Evolutionary conservation across 2,113 vertebrate species (phyloP).

Genomic region (Gymnogyps californianus): DNA sequence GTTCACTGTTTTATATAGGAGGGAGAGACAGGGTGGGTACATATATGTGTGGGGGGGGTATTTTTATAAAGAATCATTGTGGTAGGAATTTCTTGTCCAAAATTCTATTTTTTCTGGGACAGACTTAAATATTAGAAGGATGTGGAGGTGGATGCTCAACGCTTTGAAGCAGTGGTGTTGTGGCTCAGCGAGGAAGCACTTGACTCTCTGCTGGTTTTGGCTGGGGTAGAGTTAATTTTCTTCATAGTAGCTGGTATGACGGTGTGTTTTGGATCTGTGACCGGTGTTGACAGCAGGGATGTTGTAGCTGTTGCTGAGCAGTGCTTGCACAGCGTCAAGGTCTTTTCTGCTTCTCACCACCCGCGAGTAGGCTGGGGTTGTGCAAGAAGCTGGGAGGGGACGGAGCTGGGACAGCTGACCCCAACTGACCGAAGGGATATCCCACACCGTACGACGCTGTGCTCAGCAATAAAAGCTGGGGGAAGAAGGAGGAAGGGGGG

Average conservation of each 20-base stretch:
- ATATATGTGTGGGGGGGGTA: accelerated
- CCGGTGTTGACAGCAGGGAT: not conserved
- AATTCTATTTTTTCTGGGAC: not conserved
- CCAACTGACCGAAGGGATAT: not conserved
- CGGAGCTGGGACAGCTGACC: not conserved
- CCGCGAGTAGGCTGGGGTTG: too few species aligned
- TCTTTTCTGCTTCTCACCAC: not conserved
- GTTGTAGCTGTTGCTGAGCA: not conserved
- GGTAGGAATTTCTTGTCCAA: not conserved
- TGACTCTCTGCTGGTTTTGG: not conserved
- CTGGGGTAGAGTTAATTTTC: not conserved
- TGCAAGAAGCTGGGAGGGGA: not conserved
- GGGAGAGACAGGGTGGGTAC: not conserved
- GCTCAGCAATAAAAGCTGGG: not conserved
- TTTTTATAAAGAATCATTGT: not conserved
- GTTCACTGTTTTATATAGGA: not conserved
- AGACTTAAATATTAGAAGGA: not conserved
- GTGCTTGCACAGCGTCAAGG: not conserved
- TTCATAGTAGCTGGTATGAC: not conserved
- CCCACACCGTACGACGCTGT: accelerated
- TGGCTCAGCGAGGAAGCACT: not conserved
- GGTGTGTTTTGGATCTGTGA: not conserved
- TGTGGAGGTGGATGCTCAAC: not conserved
- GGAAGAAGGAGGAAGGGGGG: not conserved
- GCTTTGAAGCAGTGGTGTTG: not conserved